Evolutionary conservation across 1,140 invertebrate genomes (phyloP).

Genomic region (Myzus persicae): DNA sequence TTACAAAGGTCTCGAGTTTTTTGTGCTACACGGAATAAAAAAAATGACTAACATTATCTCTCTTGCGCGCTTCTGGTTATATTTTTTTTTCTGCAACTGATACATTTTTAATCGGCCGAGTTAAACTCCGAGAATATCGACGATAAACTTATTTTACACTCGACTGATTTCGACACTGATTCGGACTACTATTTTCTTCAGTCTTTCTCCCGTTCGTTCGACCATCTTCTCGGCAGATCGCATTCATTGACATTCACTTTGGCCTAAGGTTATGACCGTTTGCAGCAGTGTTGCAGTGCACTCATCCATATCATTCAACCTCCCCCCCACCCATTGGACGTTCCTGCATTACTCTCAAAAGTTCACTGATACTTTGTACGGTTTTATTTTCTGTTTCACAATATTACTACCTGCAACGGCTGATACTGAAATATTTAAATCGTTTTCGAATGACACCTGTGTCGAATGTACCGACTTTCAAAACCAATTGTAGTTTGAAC

Average conservation of each 20-base stretch:
- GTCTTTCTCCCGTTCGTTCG: not conserved
- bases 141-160: constrained; percentile 31
- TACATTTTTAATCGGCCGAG: constrained; percentile 31
- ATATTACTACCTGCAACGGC: not conserved
- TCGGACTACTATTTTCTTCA: not conserved
- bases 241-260: not conserved
- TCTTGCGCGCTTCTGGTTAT: not conserved
- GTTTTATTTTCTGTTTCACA: not conserved
- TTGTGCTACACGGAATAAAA: not conserved
- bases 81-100: not conserved
- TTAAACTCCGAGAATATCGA: not conserved
- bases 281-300: not conserved
- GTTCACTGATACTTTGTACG: not conserved
- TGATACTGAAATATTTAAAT: not conserved
- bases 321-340: not conserved
- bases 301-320: not conserved
- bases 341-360: not conserved
- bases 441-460: not conserved
- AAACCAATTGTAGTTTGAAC: not conserved
- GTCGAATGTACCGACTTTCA: not conserved
- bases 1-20: constrained; percentile 26
- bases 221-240: not conserved
- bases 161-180: not conserved
- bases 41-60: not conserved
- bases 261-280: not conserved